Percentiles rank a stretch among this genome's conserved stretches.
phyloP scores from a whole-genome alignment of 1,140 invertebrate species.

The Spodoptera frugiperda region DNA sequence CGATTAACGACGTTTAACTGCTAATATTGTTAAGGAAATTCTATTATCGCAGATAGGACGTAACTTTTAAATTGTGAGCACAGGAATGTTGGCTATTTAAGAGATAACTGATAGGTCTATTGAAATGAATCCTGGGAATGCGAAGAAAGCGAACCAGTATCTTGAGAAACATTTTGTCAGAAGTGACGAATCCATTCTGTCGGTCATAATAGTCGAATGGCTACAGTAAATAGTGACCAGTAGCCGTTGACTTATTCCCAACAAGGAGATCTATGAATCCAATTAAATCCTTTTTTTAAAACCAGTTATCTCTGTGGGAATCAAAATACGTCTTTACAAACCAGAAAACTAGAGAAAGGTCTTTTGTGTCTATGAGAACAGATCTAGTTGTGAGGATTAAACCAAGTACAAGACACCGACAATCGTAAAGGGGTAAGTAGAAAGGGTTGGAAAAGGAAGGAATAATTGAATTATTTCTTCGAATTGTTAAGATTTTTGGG shows the following conservation, averaged over 20 bases:
- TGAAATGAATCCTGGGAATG: slow-evolving; percentile 10
- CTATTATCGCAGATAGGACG: neutral
- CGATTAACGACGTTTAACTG: slow-evolving; percentile 3
- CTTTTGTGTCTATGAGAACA: slow-evolving; percentile 70
- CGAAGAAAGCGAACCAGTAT: slow-evolving; percentile 13
- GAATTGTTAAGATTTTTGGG: slow-evolving; percentile 38
- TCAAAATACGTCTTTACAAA: slow-evolving; percentile 63
- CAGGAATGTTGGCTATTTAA: neutral
- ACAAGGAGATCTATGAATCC: slow-evolving; percentile 44
- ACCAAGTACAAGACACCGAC: slow-evolving; percentile 50
- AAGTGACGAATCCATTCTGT: slow-evolving; percentile 27
- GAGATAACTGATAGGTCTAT: neutral
- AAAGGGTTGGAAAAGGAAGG: slow-evolving; percentile 54
- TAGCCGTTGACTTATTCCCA: slow-evolving; percentile 32
- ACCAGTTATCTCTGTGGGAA: slow-evolving; percentile 61
- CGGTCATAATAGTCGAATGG: slow-evolving; percentile 15
- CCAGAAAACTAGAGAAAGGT: slow-evolving; percentile 70
- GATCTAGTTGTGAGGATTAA: slow-evolving; percentile 69
- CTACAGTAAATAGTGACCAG: slow-evolving; percentile 37
- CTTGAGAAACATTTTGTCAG: slow-evolving; percentile 28
- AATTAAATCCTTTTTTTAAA: slow-evolving; percentile 44
- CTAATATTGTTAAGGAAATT: neutral
- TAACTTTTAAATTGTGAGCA: neutral
- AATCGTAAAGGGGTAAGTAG: slow-evolving; percentile 61
- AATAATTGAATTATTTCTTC: slow-evolving; percentile 68